Evolutionary conservation across 2,797 vertebrate species (phyloP).

Genomic region (Parauchenoglanis ngamensis): DNA sequence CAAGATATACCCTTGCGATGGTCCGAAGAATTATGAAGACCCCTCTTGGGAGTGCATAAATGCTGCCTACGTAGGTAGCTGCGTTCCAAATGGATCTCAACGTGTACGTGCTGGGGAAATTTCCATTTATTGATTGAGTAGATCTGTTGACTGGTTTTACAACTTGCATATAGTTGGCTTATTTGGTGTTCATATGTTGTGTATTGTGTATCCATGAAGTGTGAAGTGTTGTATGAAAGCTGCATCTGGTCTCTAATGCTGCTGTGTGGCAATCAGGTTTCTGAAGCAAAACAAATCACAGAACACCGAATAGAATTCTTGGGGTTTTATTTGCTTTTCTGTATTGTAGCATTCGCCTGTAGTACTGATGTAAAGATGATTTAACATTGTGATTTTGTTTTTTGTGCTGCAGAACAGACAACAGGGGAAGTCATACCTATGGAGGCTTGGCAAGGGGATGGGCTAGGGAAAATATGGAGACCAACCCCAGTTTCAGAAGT

Average conservation of each 20-base stretch:
- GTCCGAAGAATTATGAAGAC: too few species aligned
- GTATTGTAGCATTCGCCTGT: background rate
- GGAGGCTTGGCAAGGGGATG: constrained; percentile 73
- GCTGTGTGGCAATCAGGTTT: constrained; percentile 34
- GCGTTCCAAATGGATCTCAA: too few species aligned
- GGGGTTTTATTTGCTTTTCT: constrained; percentile 3
- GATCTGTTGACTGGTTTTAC: background rate
- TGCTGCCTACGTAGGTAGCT: too few species aligned
- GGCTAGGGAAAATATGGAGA: constrained; percentile 83
- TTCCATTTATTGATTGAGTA: background rate
- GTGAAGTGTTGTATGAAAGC: background rate
- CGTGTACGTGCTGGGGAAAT: too few species aligned
- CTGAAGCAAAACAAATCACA: constrained; percentile 32
- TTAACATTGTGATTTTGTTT: background rate
- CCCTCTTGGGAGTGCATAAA: too few species aligned
- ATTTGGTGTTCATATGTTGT: background rate
- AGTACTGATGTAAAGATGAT: background rate
- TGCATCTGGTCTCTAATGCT: background rate
- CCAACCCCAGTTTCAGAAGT: constrained; percentile 82
- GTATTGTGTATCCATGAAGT: constrained; percentile 48
- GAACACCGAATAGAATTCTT: background rate
- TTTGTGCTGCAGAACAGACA: constrained; percentile 74
- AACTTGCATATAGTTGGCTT: background rate
- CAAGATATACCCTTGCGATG: too few species aligned
- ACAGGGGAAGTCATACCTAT: constrained; percentile 81